Conservation (phyloP, 1,140 invertebrate species). For the silkworm (Bombyx mori) region DNA sequence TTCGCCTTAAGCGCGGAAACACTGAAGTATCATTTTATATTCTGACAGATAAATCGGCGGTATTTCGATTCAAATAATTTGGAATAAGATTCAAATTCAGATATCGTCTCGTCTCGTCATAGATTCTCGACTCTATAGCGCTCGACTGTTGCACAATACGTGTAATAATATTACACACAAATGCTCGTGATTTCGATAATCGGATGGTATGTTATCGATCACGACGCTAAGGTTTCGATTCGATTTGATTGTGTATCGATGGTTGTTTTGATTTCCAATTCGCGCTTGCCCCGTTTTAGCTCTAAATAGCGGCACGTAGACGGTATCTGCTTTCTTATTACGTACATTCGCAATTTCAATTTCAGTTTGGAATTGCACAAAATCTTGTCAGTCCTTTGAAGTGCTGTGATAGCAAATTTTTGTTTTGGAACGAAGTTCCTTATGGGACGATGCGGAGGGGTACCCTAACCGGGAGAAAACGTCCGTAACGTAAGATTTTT, state of each 20-base stretch:
- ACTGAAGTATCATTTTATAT: constrained; percentile 9
- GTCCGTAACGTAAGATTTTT: too few relatives aligned
- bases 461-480: too few relatives aligned
- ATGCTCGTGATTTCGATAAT: constrained; percentile 65
- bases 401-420: too few relatives aligned
- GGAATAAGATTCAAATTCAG: constrained; percentile 23
- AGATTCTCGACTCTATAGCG: constrained; percentile 19
- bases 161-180: constrained; percentile 27
- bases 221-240: constrained; percentile 65
- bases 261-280: constrained; percentile 70
- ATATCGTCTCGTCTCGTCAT: constrained; percentile 5
- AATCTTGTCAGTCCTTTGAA: too few relatives aligned
- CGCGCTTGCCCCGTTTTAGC: constrained; percentile 59
- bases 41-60: too few relatives aligned
- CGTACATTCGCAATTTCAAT: constrained; percentile 44
- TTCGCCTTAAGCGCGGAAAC: constrained; percentile 1
- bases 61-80: constrained; percentile 14
- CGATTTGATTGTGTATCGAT: constrained; percentile 57
- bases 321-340: constrained; percentile 33
- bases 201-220: constrained; percentile 61
- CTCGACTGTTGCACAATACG: not conserved
- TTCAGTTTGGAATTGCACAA: constrained; percentile 39
- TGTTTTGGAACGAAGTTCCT: too few relatives aligned
- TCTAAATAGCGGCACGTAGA: constrained; percentile 67
- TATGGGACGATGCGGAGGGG: too few relatives aligned